Evolutionary conservation across 2,113 vertebrate genomes (phyloP).

Genomic region (Macrotis lagotis): DNA sequence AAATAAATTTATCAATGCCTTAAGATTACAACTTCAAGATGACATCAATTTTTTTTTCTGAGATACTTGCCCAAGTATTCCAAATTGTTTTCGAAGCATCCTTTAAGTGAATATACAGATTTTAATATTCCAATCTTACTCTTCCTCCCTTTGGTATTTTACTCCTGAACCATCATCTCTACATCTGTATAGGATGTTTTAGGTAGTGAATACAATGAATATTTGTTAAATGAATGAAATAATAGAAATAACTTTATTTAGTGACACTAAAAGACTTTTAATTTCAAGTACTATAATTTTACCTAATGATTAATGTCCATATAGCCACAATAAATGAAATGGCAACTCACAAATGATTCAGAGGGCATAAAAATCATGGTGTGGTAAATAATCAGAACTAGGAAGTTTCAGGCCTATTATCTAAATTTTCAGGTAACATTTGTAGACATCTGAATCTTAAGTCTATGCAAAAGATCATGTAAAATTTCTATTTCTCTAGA

Average conservation of each 20-base stretch:
- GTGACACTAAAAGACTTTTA: slow-evolving; percentile 18
- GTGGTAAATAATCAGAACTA: not conserved
- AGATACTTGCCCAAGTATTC: not conserved
- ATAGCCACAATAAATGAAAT: slow-evolving; percentile 44
- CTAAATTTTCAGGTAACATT: slow-evolving; percentile 18
- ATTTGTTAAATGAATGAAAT: slow-evolving; percentile 24
- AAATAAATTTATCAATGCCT: slow-evolving; percentile 46
- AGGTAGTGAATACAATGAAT: slow-evolving; percentile 43
- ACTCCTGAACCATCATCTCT: slow-evolving; percentile 47
- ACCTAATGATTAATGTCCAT: slow-evolving; percentile 21
- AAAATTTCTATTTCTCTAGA: slow-evolving; percentile 25
- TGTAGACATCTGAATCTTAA: slow-evolving; percentile 2
- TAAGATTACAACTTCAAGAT: slow-evolving; percentile 38
- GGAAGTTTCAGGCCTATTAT: slow-evolving; percentile 17
- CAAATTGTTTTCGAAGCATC: slow-evolving; percentile 9
- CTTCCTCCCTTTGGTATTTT: slow-evolving; percentile 10
- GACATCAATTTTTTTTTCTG: not conserved
- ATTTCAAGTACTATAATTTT: slow-evolving; percentile 39
- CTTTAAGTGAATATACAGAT: slow-evolving; percentile 40
- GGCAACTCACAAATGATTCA: slow-evolving; percentile 25
- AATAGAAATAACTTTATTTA: not conserved
- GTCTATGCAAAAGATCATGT: slow-evolving; percentile 13
- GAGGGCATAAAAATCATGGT: slow-evolving; percentile 45
- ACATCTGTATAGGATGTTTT: slow-evolving; percentile 26
- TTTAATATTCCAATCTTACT: slow-evolving; percentile 5